These are phyloP conservation scores for Corydoras maculifer DNA, from an alignment of 2,113 vertebrate genomes.

Conservation along the genomic window DNA sequence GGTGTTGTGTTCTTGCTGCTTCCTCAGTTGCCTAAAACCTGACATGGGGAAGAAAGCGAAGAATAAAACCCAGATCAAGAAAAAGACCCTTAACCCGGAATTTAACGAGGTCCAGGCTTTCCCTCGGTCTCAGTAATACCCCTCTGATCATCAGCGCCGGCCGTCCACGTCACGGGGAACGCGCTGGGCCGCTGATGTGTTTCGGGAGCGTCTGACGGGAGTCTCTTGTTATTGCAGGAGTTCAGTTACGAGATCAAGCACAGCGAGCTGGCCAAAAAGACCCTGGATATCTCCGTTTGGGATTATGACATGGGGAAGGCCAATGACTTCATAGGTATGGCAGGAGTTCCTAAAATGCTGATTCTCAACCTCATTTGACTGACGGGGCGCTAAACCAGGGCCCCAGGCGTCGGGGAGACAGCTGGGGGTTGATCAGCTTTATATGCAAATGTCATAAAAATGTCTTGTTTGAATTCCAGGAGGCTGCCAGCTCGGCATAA, in stretches of 20 bases:
- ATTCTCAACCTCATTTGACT: no score
- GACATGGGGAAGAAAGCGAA: constrained; percentile 98
- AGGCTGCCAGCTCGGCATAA: constrained; percentile 90
- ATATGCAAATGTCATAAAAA: no score
- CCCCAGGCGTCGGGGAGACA: no score
- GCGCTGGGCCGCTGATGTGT: background rate
- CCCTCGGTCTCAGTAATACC: constrained; percentile 21
- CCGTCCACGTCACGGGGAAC: background rate
- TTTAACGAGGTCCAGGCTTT: constrained; percentile 82
- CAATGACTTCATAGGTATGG: constrained; percentile 82
- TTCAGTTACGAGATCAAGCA: constrained; percentile 97
- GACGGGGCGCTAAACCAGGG: no score
- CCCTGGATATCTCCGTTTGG: constrained; percentile 92
- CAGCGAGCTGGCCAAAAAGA: constrained; percentile 91
- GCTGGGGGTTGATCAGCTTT: no score
- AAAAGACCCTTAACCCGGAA: constrained; percentile 95
- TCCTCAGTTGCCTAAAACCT: constrained; percentile 83
- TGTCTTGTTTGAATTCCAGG: constrained; percentile 47
- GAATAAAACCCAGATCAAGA: constrained; percentile 97
- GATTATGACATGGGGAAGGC: constrained; percentile 88
- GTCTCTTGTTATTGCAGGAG: constrained; percentile 66
- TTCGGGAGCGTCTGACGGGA: background rate
- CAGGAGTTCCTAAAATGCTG: background rate
- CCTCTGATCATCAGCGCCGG: background rate
- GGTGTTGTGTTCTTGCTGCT: constrained; percentile 17